These are phyloP conservation scores for Hybos culiciformis DNA, from an alignment of 2,888 invertebrate species.

Conservation along the genomic window DNA sequence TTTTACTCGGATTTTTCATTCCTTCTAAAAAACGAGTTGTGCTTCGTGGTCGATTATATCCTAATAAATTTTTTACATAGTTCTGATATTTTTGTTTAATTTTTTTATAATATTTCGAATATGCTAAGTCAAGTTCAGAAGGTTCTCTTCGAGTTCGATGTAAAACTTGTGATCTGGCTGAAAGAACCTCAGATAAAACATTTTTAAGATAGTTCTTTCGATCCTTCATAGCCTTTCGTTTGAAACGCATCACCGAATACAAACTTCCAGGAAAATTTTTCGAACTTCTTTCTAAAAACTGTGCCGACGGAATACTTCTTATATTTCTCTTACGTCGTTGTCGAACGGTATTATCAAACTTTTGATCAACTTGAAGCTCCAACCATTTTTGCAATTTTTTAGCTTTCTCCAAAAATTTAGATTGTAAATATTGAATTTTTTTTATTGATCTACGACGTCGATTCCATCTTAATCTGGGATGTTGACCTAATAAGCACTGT, in stretches of 20 bases:
- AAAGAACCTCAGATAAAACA: background rate
- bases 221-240: background rate
- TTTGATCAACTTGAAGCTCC: background rate
- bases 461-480: constrained; percentile 75
- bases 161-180: background rate
- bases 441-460: constrained; percentile 45
- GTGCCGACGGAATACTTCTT: background rate
- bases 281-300: background rate
- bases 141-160: constrained; percentile 16
- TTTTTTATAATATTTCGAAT: constrained; percentile 29
- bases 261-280: background rate
- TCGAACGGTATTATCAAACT: background rate
- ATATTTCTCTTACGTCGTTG: background rate
- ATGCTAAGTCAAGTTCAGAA: constrained; percentile 25
- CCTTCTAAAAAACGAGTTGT: constrained; percentile 10
- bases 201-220: background rate
- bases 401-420: constrained; percentile 23
- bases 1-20: constrained; percentile 17
- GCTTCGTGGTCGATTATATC: constrained; percentile 18
- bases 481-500: constrained; percentile 70
- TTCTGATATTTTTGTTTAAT: constrained; percentile 29
- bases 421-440: constrained; percentile 25
- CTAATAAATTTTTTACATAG: constrained; percentile 28
- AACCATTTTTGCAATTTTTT: constrained; percentile 17
- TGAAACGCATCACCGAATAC: background rate